A percentile compares a stretch with the other conserved stretches of the same genome.
Evolutionary conservation across 2,113 vertebrate species (phyloP).

Genomic region (Rissa tridactyla): DNA sequence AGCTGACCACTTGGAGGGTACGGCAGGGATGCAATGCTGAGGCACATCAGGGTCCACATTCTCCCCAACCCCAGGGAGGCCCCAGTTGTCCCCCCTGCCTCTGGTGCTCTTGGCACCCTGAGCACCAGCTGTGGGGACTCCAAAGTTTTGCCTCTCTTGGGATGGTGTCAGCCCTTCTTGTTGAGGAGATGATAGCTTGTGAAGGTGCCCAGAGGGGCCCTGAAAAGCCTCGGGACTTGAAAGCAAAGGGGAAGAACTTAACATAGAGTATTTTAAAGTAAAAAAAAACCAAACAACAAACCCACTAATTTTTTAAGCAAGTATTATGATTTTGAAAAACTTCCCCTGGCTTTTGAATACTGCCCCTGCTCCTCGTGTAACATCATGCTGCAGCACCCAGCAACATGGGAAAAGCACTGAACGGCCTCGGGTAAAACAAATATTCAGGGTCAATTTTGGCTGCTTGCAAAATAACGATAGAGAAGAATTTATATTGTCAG

Average conservation of each 20-base stretch:
- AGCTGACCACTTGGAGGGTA: no score
- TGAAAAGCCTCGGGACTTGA: background rate
- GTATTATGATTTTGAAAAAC: background rate
- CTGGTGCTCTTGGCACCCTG: background rate
- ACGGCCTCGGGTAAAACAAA: conserved; percentile 76
- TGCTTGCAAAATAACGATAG: background rate
- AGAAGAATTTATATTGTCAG: background rate
- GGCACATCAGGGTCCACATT: background rate
- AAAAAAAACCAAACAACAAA: background rate
- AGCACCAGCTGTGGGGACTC: background rate
- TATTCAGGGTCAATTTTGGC: background rate
- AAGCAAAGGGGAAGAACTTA: background rate
- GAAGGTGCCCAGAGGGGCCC: background rate
- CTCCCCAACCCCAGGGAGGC: background rate
- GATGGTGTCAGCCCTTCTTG: background rate
- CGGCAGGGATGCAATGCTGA: background rate
- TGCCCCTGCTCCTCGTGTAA: background rate
- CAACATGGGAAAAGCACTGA: background rate
- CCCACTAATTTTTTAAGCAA: background rate
- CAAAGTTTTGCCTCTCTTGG: background rate
- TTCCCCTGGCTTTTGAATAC: background rate
- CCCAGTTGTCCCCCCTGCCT: background rate
- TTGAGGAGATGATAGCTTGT: background rate
- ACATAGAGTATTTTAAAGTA: background rate
- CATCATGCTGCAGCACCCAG: background rate